These are phyloP conservation scores for Cydia strobilella DNA, from an alignment of 1,140 invertebrate genomes.

Conservation along the genomic window DNA sequence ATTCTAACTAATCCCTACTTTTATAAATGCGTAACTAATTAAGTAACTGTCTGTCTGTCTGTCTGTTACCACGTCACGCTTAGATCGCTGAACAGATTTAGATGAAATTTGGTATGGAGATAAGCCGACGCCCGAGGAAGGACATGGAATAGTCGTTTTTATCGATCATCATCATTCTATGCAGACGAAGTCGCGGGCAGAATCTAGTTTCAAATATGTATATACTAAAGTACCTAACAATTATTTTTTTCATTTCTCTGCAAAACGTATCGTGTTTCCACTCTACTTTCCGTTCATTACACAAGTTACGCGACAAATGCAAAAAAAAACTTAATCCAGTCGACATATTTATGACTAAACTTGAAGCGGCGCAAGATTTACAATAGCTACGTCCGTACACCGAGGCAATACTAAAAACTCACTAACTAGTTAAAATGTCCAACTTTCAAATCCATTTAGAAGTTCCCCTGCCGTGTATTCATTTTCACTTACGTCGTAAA, in stretches of 20 bases:
- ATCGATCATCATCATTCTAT: too few species aligned
- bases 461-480: slow-evolving; percentile 34
- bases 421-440: slow-evolving; percentile 47
- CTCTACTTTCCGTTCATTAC: neutral
- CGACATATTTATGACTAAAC: slow-evolving; percentile 9
- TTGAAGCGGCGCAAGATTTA: slow-evolving; percentile 11
- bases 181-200: too few species aligned
- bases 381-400: slow-evolving; percentile 16
- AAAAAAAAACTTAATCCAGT: neutral
- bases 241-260: neutral
- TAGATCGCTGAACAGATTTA: too few species aligned
- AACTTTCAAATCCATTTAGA: slow-evolving; percentile 45
- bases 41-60: too few species aligned
- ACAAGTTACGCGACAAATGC: neutral
- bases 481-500: slow-evolving; percentile 45
- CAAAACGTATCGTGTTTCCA: neutral
- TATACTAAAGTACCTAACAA: too few species aligned
- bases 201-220: too few species aligned
- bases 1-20: too few species aligned
- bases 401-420: slow-evolving; percentile 34
- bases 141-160: too few species aligned
- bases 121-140: too few species aligned
- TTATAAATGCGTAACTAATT: too few species aligned
- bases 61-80: too few species aligned
- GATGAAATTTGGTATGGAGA: too few species aligned